phyloP scores from a whole-genome alignment of 1,140 invertebrate genomes.

The Drosophila ogumai region DNA sequence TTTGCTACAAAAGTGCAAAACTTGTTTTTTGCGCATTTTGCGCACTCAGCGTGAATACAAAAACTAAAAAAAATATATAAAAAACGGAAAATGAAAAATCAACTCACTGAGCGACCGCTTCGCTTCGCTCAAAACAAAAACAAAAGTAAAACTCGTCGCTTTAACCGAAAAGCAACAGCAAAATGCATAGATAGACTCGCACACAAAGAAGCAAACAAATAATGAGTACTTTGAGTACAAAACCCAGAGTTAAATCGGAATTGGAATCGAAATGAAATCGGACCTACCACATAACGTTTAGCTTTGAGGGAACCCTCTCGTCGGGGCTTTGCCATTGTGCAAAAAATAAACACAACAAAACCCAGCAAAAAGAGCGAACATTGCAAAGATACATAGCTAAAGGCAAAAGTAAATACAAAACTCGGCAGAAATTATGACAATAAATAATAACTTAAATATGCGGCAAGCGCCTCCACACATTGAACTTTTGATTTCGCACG shows the following conservation, averaged over 20 bases:
- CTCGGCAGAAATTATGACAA: slow-evolving; percentile 52
- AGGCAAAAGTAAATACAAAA: slow-evolving; percentile 24
- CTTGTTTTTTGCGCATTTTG: slow-evolving; percentile 83
- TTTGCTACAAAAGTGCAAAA: slow-evolving; percentile 75
- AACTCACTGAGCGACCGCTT: slow-evolving; percentile 31
- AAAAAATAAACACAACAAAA: slow-evolving; percentile 24
- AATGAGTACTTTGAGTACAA: slow-evolving; percentile 33
- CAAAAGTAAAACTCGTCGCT: slow-evolving; percentile 59
- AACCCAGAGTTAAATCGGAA: slow-evolving; percentile 10
- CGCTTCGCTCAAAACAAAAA: slow-evolving; percentile 56
- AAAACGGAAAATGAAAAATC: slow-evolving; percentile 22
- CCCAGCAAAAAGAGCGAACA: slow-evolving; percentile 14
- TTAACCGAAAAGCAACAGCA: slow-evolving; percentile 42
- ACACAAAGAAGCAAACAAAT: slow-evolving; percentile 5
- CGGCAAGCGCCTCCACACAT: slow-evolving; percentile 21
- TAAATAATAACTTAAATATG: slow-evolving; percentile 48
- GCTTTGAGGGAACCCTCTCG: slow-evolving; percentile 9
- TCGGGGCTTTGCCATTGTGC: slow-evolving; percentile 8
- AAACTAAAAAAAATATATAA: neutral
- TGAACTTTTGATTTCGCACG: slow-evolving; percentile 49
- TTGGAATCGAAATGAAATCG: slow-evolving; percentile 17
- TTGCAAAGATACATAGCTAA: slow-evolving; percentile 1
- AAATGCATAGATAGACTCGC: slow-evolving; percentile 5
- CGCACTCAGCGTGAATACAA: slow-evolving; percentile 72
- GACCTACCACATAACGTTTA: slow-evolving; percentile 70